Percentiles rank a stretch among this genome's conserved stretches.
phyloP scores from a whole-genome alignment of 2,888 invertebrate species.

The Bembecia ichneumoniformis region DNA sequence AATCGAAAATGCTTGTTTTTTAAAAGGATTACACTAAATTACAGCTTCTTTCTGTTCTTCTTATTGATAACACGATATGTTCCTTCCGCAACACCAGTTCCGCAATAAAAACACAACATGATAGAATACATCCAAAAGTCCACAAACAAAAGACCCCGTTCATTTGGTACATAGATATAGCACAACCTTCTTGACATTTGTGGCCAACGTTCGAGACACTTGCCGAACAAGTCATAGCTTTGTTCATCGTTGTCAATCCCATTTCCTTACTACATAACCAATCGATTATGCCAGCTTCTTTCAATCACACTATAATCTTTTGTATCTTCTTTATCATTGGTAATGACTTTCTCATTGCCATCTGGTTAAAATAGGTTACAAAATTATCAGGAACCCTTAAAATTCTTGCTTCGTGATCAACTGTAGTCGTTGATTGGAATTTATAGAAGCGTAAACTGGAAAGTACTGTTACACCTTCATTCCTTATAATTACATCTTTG shows the following conservation, averaged over 20 bases:
- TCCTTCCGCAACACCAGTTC: slow-evolving; percentile 18
- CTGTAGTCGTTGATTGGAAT: slow-evolving; percentile 34
- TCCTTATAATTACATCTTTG: slow-evolving; percentile 15
- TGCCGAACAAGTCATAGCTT: slow-evolving; percentile 26
- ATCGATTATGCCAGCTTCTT: slow-evolving; percentile 40
- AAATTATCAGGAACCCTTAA: slow-evolving; percentile 32
- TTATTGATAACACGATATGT: background rate
- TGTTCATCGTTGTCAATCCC: slow-evolving; percentile 32
- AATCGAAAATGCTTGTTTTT: background rate
- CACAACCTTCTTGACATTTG: slow-evolving; percentile 42
- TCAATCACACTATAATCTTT: slow-evolving; percentile 25
- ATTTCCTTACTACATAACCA: slow-evolving; percentile 17
- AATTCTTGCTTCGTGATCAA: slow-evolving; percentile 40
- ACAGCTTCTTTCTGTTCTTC: background rate
- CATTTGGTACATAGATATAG: slow-evolving; percentile 32
- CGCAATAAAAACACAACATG: slow-evolving; percentile 28
- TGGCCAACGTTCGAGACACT: slow-evolving; percentile 41
- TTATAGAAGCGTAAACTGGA: slow-evolving; percentile 29
- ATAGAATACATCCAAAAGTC: slow-evolving; percentile 33
- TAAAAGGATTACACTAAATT: too few species aligned
- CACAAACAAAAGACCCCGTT: slow-evolving; percentile 41
- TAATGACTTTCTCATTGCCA: slow-evolving; percentile 36
- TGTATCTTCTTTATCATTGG: slow-evolving; percentile 24
- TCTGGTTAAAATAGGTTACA: slow-evolving; percentile 43
- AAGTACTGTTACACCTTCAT: slow-evolving; percentile 36